phyloP scores from a whole-genome alignment of 2,113 vertebrate genomes.

The Quiscalus mexicanus region DNA sequence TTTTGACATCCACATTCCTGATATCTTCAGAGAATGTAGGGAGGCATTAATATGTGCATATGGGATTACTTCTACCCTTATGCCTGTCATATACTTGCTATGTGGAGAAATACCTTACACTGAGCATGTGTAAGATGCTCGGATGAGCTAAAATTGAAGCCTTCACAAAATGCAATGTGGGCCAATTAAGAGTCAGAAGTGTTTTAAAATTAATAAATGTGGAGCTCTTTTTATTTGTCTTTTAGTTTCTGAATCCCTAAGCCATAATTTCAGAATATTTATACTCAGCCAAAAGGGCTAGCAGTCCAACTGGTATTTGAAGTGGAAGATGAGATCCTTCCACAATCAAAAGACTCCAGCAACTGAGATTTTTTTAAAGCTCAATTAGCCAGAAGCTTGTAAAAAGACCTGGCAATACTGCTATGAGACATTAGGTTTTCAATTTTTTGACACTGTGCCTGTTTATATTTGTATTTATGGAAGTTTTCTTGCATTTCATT shows the following conservation, averaged over 20 bases:
- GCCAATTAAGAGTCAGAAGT: neutral
- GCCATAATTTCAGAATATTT: neutral
- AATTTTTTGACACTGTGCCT: neutral
- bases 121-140: neutral
- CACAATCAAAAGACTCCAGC: neutral
- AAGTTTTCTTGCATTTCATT: neutral
- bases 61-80: neutral
- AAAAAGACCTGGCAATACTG: neutral
- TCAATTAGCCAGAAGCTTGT: neutral
- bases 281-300: neutral
- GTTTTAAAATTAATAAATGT: neutral
- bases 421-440: neutral
- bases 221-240: neutral
- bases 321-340: neutral
- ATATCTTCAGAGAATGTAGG: neutral
- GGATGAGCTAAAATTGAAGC: neutral
- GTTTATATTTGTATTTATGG: neutral
- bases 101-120: neutral
- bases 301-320: neutral
- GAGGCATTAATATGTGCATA: slow-evolving; percentile 18
- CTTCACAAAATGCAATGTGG: neutral
- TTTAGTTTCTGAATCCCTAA: neutral
- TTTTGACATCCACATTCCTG: neutral
- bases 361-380: neutral
- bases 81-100: neutral